Percentiles rank a stretch among this genome's conserved stretches.
Conservation (phyloP, 1,140 invertebrate species). For the Ceratina australensis region DNA sequence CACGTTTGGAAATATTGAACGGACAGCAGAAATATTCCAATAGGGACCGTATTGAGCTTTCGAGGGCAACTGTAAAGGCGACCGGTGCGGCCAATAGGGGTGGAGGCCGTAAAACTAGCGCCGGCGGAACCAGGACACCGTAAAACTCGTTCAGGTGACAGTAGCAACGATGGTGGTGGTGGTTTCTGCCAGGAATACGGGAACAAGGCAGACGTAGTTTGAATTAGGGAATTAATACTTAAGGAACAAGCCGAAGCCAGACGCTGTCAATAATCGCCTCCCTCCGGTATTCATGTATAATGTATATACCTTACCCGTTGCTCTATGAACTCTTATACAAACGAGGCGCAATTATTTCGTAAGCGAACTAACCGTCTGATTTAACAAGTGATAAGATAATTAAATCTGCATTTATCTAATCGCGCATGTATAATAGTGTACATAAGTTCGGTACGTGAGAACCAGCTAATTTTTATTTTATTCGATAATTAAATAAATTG, state of each 20-base stretch:
- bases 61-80: constrained; percentile 16
- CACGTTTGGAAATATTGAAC: constrained; percentile 21
- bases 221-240: constrained; percentile 28
- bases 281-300: too few relatives aligned
- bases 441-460: too few relatives aligned
- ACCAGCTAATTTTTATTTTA: neutral
- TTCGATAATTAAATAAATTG: neutral
- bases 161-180: constrained; percentile 28
- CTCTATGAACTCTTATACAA: too few relatives aligned
- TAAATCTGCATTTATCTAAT: too few relatives aligned
- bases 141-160: constrained; percentile 50
- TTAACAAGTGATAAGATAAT: too few relatives aligned
- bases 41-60: constrained; percentile 35
- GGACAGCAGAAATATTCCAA: neutral
- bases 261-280: neutral
- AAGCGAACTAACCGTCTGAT: too few relatives aligned
- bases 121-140: constrained; percentile 31
- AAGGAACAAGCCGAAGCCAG: neutral
- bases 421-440: too few relatives aligned
- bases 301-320: too few relatives aligned
- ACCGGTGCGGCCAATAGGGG: constrained; percentile 50
- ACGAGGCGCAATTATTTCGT: too few relatives aligned
- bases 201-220: constrained; percentile 23
- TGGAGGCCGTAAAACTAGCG: constrained; percentile 49
- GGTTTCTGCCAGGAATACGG: constrained; percentile 38